Evolutionary conservation across 2,888 invertebrate species (phyloP), one percentile per base, ranked within the genome.

Genomic region (Eueremaeus valkanovi): DNA sequence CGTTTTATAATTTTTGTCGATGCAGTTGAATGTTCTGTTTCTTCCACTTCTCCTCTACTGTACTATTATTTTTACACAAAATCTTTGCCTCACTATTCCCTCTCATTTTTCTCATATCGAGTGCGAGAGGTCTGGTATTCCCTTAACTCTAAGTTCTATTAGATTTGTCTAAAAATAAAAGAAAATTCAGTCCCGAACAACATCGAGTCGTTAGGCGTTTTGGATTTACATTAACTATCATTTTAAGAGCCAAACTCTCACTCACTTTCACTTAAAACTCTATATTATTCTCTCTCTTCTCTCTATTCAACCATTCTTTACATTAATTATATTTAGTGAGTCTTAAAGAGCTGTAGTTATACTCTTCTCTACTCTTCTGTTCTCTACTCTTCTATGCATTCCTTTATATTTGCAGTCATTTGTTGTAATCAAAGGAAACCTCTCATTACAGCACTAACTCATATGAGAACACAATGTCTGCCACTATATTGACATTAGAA

Each of bases 1-100:
- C 5, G 11, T 11, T 11, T 36, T 8, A 5, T 11, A 36, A 11
- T 36, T 1, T 8, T 6, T 21, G 3, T 27, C 31, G 13, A 21
- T 63, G 63, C 31, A 33, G 63, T 63, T 63, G 31, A 63, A 63
- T 33, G 63, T 63, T 63, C 31, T 63, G 63, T 21, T 63, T 36
- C 63, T 63, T 36, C 63, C 36, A 55, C 55, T 55, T 27, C 55
- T 27, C 42, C 16, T 18, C 55, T 55, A 21, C 55, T 55, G 24
- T 63, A 31, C 63, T 27, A n/a, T 63, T 63, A 31, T 63, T 63
- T 31, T 63, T 63, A 36, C 36, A n/a, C n/a, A 63, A 5, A n/a
- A 63, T 36, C 33, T 63, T 63, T 63, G n/a, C n/a, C 63, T 33
- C n/a, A 36, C 33, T 33, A 63, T 63, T 33, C n/a, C 63, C 63